Base-by-base conservation (phyloP, 1,140 invertebrate genomes). In the Triops cancriformis region DNA sequence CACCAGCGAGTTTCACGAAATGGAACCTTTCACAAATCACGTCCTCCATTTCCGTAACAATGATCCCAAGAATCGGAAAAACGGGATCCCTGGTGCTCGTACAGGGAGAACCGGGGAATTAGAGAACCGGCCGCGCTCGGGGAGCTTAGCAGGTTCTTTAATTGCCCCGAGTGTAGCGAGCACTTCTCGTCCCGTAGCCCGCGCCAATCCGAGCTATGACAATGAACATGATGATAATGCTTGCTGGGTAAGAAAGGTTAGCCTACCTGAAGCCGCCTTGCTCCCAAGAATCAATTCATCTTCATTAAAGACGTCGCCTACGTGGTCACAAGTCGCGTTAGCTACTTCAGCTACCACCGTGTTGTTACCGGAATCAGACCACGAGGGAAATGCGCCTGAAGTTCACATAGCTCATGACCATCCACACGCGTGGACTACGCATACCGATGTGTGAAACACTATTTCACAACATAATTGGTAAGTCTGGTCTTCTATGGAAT, bases 1-100 rank as follows among this genome's bases (percentile, higher is more conserved):
- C 73, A 82, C 80, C n/a, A 84, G 83, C 76, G 85, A 86, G 78
- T 84, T 82, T 23, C 85, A 85, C 77, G 86, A 87, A 80, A 82
- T 86, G 26, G 85, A 86, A 79, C 84, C 84, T 10, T 80, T 86
- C 26, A 85, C 85, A 11, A 77, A 72, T 26, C 77, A 72, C 41
- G 74, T 45, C 18, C 37, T n/a, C 73, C 72, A 73, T 64, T 41
- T 51, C 12, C 37, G 28, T 31, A 78, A 80, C 37, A 42, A 28
- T 51, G 75, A 28, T 3, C 23, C 42, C 23, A 27, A 26, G 42
- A 43, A n/a, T 23, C 43, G 72, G 3, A 23, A 14, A 64, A 64
- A 23, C 23, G 51, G 14, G 51, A 6, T 64, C 14, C n/a, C 51
- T 23, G 14, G 51, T 6, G 18, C 23, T 4, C 14, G 51, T 37